Base-by-base conservation (phyloP, 2,888 invertebrate genomes). In the Trachelus tabidus region DNA sequence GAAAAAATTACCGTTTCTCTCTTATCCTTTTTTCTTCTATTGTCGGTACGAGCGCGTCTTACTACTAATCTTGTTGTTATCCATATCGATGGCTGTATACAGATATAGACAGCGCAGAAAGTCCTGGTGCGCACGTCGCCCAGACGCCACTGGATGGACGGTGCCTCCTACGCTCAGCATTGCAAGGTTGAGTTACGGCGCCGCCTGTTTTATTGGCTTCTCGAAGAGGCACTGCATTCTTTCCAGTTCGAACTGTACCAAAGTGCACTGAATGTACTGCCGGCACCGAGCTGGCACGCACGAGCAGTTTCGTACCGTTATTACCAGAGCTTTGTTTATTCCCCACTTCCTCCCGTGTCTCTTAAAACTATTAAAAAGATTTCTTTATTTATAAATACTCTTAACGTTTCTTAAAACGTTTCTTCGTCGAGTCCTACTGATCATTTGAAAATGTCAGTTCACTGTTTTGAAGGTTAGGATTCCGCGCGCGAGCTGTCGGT, bases 171-270 rank as follows among this genome's bases (percentile, higher is more conserved):
- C 71, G 71, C 71, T 31, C 71, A 23, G 71, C 71, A 71, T 80
- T 69, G 76, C 73, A 75, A 79, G 75, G 73, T 78, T 77, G 77
- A 82, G 77, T 83, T 80, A 82, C 79, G 74, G 79, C 71, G 33
- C 71, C 73, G 68, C 34, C 78, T 76, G 76, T 75, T 84, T 84
- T 79, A 79, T 80, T 77, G 77, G 77, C 81, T 78, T 78, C 75
- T 56, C 56, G 56, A 77, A 76, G 76, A 79, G 81, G 76, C 79
- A 33, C 73, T 68, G 78, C 79, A 80, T 81, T 84, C 81, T 81
- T 84, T 76, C 68, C 77, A 56, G 56, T 56, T 76, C 84, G 79
- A 85, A 82, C 81, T 79, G 81, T 80, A 80, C 76, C 80, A 81
- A 83, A 80, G 81, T 80, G 83, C 82, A 80, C 23, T 23, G 56